phyloP scores from a whole-genome alignment of 2,113 vertebrate genomes.

The Pluvialis apricaria region DNA sequence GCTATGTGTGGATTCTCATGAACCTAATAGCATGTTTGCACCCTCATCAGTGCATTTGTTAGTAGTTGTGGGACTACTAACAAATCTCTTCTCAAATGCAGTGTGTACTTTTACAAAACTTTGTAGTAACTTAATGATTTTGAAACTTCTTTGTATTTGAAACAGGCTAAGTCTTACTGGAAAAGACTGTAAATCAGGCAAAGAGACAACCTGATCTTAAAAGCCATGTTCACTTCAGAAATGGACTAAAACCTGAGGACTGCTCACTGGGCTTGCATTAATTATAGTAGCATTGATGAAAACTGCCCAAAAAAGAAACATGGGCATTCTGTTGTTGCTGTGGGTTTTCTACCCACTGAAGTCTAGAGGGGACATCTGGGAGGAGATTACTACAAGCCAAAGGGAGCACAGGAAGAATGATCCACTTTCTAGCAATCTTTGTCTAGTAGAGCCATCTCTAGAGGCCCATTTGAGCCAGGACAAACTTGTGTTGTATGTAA shows the following conservation, averaged over 20 bases:
- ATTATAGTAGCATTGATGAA: background rate
- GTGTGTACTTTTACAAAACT: background rate
- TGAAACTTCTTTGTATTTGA: background rate
- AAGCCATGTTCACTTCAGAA: background rate
- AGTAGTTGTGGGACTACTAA: background rate
- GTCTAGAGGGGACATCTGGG: background rate
- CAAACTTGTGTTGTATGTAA: background rate
- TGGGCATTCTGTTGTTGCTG: background rate
- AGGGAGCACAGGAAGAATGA: background rate
- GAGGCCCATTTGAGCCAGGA: background rate
- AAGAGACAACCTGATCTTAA: background rate
- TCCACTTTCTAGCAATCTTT: slow-evolving; percentile 10
- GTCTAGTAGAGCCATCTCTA: background rate
- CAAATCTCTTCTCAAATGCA: background rate
- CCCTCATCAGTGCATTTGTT: background rate
- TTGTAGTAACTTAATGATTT: background rate
- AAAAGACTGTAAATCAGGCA: background rate
- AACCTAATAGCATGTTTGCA: background rate
- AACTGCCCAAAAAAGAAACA: background rate
- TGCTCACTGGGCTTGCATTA: background rate
- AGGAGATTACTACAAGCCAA: background rate
- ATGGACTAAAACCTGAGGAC: background rate
- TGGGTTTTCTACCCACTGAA: background rate
- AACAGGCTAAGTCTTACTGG: background rate
- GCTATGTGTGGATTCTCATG: background rate